A percentile compares a stretch with the other conserved stretches of the same genome.
phyloP scores from a whole-genome alignment of 2,888 invertebrate species.

The Rotaria magnacalcarata region DNA sequence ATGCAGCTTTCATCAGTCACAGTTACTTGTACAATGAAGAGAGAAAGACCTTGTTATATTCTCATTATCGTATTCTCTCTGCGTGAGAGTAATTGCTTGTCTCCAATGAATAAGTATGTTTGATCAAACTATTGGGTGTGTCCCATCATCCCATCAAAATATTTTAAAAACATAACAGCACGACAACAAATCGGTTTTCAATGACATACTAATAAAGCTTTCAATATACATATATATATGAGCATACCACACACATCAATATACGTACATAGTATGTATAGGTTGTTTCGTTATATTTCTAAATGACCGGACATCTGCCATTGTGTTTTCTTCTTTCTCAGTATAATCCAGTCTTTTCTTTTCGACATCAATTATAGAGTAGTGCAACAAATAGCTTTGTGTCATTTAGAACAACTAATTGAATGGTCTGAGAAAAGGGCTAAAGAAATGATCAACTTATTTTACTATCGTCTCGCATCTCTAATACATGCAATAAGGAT shows the following conservation, averaged over 20 bases:
- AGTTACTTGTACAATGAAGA: not conserved
- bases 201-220: constrained; percentile 8
- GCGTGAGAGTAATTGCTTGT: constrained; percentile 26
- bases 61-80: not conserved
- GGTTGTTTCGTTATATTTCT: not conserved
- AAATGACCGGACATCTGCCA: constrained; percentile 13
- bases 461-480: constrained; percentile 12
- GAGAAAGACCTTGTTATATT: not conserved
- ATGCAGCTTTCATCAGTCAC: not conserved
- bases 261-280: too few relatives aligned
- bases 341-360: not conserved
- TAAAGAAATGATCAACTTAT: constrained; percentile 22
- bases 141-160: constrained; percentile 1
- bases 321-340: not conserved
- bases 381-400: not conserved
- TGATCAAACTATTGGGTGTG: not conserved
- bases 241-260: too few relatives aligned
- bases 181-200: constrained; percentile 18
- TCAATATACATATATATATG: not conserved
- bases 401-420: constrained; percentile 5
- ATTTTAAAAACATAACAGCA: not conserved
- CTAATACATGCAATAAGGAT: not conserved
- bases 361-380: not conserved
- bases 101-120: not conserved
- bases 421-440: constrained; percentile 10